Conservation (phyloP, 2,797 vertebrate species). For the Sebastes melanostomus region DNA sequence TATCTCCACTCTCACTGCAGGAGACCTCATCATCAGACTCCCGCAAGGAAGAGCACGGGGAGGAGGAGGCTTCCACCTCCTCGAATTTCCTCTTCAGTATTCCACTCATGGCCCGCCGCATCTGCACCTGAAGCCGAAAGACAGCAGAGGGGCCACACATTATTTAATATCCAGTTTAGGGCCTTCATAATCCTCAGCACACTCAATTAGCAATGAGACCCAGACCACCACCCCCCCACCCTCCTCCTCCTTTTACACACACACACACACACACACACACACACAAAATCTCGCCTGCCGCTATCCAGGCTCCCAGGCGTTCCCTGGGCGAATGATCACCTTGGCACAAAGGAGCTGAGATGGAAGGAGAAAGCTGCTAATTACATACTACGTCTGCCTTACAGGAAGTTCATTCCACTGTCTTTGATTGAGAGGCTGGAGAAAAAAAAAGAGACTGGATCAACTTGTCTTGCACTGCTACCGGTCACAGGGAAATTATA, state of each 20-base stretch:
- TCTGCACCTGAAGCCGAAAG: slow-evolving; percentile 75
- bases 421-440: slow-evolving; percentile 61
- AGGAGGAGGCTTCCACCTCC: slow-evolving; percentile 95
- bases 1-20: slow-evolving; percentile 97
- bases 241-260: not conserved
- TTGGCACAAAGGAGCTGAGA: slow-evolving; percentile 71
- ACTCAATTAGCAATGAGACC: slow-evolving; percentile 74
- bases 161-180: slow-evolving; percentile 74
- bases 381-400: slow-evolving; percentile 70
- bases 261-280: not conserved
- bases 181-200: slow-evolving; percentile 70
- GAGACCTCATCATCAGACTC: slow-evolving; percentile 96
- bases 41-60: slow-evolving; percentile 92
- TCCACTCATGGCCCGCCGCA: slow-evolving; percentile 90
- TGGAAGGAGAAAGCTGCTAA: slow-evolving; percentile 75
- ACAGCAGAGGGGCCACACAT: slow-evolving; percentile 65
- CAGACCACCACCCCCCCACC: slow-evolving; percentile 9
- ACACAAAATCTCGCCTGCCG: slow-evolving; percentile 11
- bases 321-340: slow-evolving; percentile 77
- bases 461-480: slow-evolving; percentile 11
- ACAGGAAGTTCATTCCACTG: slow-evolving; percentile 69
- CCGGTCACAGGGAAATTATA: slow-evolving; percentile 3
- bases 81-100: slow-evolving; percentile 98
- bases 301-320: slow-evolving; percentile 49
- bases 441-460: slow-evolving; percentile 33